Base-by-base conservation (phyloP, 1,140 invertebrate genomes). In the Trachymyrmex cornetzi region DNA sequence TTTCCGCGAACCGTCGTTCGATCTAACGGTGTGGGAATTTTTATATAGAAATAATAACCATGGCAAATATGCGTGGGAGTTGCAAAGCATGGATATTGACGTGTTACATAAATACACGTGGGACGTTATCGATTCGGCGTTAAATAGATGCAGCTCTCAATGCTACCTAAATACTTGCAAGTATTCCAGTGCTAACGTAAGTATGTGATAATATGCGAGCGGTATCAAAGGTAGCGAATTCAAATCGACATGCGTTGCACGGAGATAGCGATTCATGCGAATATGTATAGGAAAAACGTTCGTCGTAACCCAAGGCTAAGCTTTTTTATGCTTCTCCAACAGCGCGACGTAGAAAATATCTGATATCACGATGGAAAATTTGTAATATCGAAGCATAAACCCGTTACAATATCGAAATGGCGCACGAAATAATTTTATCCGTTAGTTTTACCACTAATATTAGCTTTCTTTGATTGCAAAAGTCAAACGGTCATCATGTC, bases 91-190 rank as follows among this genome's bases (percentile, higher is more conserved):
- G 16, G 16, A 24, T 72, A 59, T n/a, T 59, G 53, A 82, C 27
- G 67, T 82, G 53, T 72, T 82, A 55, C 38, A 74, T 61, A 82
- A 82, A 74, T 27, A 34, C 27, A 34, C 48, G 69, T 57, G 24
- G 30, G 53, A 61, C 12, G 38, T 61, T 72, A 82, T 82, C 38
- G 55, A 24, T 6, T 22, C 57, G 38, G 0, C 55, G 57, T 61
- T 84, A 74, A 82, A 82, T 82, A 75, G 38, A 84, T 74, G 69
- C 80, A 19, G 14, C n/a, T 48, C 19, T 66, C 63, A 67, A 50
- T 22, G 57, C 57, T 24, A 57, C 55, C 55, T 57, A 57, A 57
- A 57, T 57, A 57, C 55, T 57, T 57, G 38, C 55, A 57, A 22
- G 55, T 57, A 22, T 57, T 57, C 22, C 55, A 57, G 55, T 0